Evolutionary conservation across 2,113 vertebrate genomes (phyloP).

Genomic region (Gymnobelideus leadbeateri): DNA sequence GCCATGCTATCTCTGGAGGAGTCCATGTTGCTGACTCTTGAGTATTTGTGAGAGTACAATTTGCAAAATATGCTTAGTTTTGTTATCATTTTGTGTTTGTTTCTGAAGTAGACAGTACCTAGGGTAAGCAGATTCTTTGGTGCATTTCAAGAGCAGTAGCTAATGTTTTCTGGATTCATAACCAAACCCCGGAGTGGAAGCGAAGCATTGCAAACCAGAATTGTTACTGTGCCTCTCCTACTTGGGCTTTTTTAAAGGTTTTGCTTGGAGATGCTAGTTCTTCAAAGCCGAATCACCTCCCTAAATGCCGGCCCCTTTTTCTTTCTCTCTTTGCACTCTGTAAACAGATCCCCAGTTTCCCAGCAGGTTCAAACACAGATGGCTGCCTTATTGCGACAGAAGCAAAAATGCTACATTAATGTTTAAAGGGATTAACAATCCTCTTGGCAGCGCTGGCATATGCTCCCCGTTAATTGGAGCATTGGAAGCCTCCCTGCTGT

Average conservation of each 20-base stretch:
- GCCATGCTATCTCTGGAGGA: background rate
- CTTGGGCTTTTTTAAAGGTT: constrained; percentile 68
- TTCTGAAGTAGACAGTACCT: background rate
- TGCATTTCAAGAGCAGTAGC: background rate
- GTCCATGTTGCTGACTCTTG: background rate
- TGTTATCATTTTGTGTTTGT: constrained; percentile 35
- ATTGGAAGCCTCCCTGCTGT: constrained; percentile 87
- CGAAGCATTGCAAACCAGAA: constrained; percentile 25
- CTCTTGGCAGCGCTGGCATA: constrained; percentile 88
- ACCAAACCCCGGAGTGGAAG: background rate
- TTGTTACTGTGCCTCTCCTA: background rate
- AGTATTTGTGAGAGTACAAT: background rate
- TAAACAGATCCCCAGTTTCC: constrained; percentile 83
- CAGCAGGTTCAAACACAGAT: constrained; percentile 88
- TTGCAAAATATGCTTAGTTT: background rate
- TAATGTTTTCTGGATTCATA: constrained; percentile 20
- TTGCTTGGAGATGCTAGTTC: constrained; percentile 76
- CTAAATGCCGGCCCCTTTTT: constrained; percentile 62
- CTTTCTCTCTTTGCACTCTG: constrained; percentile 77
- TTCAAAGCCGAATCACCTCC: constrained; percentile 62
- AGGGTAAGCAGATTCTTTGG: background rate
- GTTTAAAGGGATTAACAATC: constrained; percentile 89
- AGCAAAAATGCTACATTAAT: constrained; percentile 90
- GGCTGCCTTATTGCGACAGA: constrained; percentile 88
- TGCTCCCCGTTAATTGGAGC: constrained; percentile 91